Conservation (phyloP, 2,113 vertebrate species). For the Labeo catla region DNA sequence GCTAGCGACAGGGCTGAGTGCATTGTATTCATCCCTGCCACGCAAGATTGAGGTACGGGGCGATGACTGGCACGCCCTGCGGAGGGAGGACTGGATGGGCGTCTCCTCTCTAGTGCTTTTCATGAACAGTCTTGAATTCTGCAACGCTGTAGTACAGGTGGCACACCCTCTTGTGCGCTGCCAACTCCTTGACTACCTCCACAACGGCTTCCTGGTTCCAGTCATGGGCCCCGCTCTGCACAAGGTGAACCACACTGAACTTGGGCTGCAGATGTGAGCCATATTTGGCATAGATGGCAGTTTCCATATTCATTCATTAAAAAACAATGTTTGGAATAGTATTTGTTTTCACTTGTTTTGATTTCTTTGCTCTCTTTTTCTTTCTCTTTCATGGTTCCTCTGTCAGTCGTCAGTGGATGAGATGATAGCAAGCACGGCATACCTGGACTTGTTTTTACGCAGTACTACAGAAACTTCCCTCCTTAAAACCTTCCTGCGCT, state of each 20-base stretch:
- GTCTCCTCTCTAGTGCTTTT: conserved; percentile 92
- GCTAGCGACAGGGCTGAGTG: conserved; percentile 93
- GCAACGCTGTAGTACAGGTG: conserved; percentile 95
- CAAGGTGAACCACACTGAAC: conserved; percentile 79
- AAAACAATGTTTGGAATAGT: not conserved
- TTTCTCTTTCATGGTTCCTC: not conserved
- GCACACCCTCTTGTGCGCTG: conserved; percentile 90
- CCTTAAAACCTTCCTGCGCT: conserved; percentile 93
- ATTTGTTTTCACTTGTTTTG: not conserved
- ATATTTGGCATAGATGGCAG: not conserved
- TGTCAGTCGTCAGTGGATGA: conserved; percentile 91
- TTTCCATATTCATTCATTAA: not conserved
- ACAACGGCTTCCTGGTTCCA: conserved; percentile 94
- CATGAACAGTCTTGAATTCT: conserved; percentile 98
- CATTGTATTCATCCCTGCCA: conserved; percentile 94
- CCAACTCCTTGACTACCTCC: conserved; percentile 94
- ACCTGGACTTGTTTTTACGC: conserved; percentile 96
- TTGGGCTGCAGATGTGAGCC: not conserved
- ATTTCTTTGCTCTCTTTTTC: not conserved
- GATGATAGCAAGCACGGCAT: conserved; percentile 96
- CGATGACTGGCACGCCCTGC: conserved; percentile 94
- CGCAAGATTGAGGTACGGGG: conserved; percentile 93
- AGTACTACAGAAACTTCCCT: conserved; percentile 88
- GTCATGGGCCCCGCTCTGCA: conserved; percentile 95
- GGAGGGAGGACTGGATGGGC: conserved; percentile 91